Percentiles rank a stretch among this genome's conserved stretches.
These are phyloP conservation scores for Harpalus rubripes DNA, from an alignment of 2,888 invertebrate species.

Conservation along the genomic window DNA sequence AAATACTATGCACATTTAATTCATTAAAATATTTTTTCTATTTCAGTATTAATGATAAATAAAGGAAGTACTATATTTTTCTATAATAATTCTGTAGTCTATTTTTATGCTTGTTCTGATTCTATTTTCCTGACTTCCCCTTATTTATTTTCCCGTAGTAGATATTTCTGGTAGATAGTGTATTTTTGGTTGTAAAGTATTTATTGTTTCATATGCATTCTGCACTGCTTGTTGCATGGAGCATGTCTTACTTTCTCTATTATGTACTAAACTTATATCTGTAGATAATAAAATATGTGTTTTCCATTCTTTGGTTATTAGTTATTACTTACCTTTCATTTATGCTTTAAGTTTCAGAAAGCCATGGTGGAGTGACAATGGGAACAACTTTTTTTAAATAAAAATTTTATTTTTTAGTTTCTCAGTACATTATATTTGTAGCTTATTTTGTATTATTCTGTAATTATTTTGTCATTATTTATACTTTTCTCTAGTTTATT, in stretches of 20 bases:
- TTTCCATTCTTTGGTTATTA: slow-evolving; percentile 57
- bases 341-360: slow-evolving; percentile 36
- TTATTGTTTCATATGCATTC: slow-evolving; percentile 54
- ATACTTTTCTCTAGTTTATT: too few species aligned
- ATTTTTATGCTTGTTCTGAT: neutral
- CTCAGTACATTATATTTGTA: neutral
- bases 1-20: too few species aligned
- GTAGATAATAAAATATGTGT: slow-evolving; percentile 50
- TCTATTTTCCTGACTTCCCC: neutral
- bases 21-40: too few species aligned
- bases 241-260: slow-evolving; percentile 54
- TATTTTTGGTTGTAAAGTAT: slow-evolving; percentile 43
- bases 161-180: slow-evolving; percentile 4
- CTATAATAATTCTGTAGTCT: neutral
- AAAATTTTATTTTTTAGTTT: neutral
- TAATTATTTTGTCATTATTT: neutral
- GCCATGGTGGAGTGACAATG: neutral
- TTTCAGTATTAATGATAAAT: too few species aligned
- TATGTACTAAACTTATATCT: slow-evolving; percentile 55
- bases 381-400: slow-evolving; percentile 40
- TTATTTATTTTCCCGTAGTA: neutral
- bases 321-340: slow-evolving; percentile 51
- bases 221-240: slow-evolving; percentile 60
- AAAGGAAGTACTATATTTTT: neutral
- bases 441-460: neutral